Conservation (phyloP, 2,888 invertebrate genomes). For the Cyclophora albipunctata region DNA sequence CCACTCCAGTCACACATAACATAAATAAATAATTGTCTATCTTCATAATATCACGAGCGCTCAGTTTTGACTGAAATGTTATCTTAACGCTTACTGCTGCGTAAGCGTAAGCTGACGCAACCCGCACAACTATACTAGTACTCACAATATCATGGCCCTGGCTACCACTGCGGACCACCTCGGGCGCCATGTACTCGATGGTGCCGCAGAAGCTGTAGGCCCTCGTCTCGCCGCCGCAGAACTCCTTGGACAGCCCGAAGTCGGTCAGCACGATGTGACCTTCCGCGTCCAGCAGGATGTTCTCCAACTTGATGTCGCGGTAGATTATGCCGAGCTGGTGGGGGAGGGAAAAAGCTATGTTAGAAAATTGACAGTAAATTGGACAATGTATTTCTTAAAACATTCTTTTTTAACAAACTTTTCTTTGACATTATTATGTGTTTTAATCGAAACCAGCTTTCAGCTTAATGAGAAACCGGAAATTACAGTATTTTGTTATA, state of each 20-base stretch:
- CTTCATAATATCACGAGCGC: too few species aligned
- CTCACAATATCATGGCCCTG: slow-evolving; percentile 96
- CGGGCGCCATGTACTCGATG: slow-evolving; percentile 98
- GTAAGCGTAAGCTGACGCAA: too few species aligned
- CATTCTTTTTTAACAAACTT: too few species aligned
- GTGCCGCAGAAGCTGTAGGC: slow-evolving; percentile 99
- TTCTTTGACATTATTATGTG: too few species aligned
- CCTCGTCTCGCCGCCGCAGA: slow-evolving; percentile 82
- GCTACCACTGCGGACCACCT: slow-evolving; percentile 86
- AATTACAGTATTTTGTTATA: too few species aligned
- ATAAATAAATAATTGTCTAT: too few species aligned
- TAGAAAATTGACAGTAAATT: too few species aligned
- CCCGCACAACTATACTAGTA: slow-evolving; percentile 29
- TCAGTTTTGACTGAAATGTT: too few species aligned
- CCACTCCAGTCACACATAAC: too few species aligned
- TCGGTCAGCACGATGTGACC: slow-evolving; percentile 98
- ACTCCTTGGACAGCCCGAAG: slow-evolving; percentile 98
- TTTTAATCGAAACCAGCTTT: too few species aligned
- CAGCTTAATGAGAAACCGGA: too few species aligned
- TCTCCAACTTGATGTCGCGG: slow-evolving; percentile 97
- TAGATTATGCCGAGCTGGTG: slow-evolving; percentile 96
- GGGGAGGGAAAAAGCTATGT: background rate
- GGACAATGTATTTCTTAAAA: background rate
- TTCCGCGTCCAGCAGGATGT: slow-evolving; percentile 93
- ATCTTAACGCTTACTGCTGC: too few species aligned